Evolutionary conservation across 2,113 vertebrate genomes (phyloP), one percentile per base, ranked within the genome.

Genomic region (Galbula dea): DNA sequence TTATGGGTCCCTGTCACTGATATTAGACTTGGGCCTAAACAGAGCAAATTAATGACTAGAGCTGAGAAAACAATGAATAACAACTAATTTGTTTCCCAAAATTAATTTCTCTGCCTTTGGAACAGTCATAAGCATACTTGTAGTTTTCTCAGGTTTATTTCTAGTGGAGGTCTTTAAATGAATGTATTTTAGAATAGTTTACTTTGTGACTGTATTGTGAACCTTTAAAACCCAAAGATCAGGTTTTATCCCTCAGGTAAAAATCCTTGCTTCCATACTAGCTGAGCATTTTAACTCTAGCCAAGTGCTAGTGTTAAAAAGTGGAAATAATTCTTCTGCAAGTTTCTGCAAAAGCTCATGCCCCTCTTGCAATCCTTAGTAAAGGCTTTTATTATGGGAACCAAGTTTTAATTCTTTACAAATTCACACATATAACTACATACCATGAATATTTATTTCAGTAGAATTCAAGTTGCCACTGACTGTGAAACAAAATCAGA

Each of bases 371-470:
- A 90, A 91, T 76, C 49, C 32, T 86, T 86, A n/a, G 34, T 89
- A 72, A 71, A 86, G 46, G 46, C 39, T 91, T 85, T 86, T 69
- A 95, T 94, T 89, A 62, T 27, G 48, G 32, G 24, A 95, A 80
- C 34, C 36, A 83, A 73, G 51, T n/a, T 85, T 91, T 77, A 85
- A 73, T n/a, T n/a, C 34, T 82, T 86, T 77, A 68, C 37, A 45
- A 58, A 78, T 75, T 86, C 43, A 51, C 30, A 73, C 46, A 45
- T 77, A 62, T n/a, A 23, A 88, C 75, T 71, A 12, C 29, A 39
- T 67, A 22, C 34, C 74, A 69, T 58, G 72, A 83, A 88, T 93
- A 91, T 92, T 88, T 95, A 83, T 95, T 89, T 74, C n/a, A 55
- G 72, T 74, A 86, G 65, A 88, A 95, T 73, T 94, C 55, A 80